These are phyloP conservation scores for Poecilus cupreus DNA, from an alignment of 2,888 invertebrate genomes.

Conservation along the genomic window DNA sequence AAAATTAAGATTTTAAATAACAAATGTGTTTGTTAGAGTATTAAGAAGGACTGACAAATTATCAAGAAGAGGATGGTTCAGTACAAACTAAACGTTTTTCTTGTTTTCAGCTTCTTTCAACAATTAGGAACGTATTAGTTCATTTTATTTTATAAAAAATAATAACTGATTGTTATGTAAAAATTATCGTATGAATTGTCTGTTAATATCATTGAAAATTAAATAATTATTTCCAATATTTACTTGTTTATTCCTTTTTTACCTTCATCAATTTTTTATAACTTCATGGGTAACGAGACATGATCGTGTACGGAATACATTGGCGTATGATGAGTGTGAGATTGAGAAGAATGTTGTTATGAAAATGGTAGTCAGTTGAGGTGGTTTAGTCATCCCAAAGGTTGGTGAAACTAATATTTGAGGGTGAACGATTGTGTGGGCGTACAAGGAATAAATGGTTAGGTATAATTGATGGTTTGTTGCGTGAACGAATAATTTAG, in stretches of 20 bases:
- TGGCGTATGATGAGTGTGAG: too few species aligned
- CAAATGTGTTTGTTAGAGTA: slow-evolving; percentile 35
- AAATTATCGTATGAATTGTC: slow-evolving; percentile 34
- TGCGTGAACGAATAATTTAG: too few species aligned
- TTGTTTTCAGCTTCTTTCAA: slow-evolving; percentile 23
- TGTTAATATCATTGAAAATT: slow-evolving; percentile 12
- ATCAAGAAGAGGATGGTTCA: slow-evolving; percentile 24
- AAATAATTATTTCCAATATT: slow-evolving; percentile 33
- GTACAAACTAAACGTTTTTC: slow-evolving; percentile 16
- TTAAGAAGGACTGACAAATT: slow-evolving; percentile 34
- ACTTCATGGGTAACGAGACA: too few species aligned
- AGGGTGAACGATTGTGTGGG: too few species aligned
- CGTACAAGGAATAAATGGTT: too few species aligned
- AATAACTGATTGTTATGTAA: slow-evolving; percentile 35
- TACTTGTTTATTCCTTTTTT: slow-evolving; percentile 5
- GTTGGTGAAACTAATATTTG: too few species aligned
- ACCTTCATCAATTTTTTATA: too few species aligned
- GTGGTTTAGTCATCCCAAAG: too few species aligned
- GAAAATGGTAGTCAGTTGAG: too few species aligned
- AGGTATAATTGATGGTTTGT: too few species aligned
- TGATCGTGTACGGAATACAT: too few species aligned
- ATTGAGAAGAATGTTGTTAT: too few species aligned
- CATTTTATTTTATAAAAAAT: slow-evolving; percentile 32
- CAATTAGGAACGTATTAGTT: slow-evolving; percentile 10
- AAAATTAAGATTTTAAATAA: slow-evolving; percentile 35